A percentile compares a stretch with the other conserved stretches of the same genome.
Conservation (phyloP, 2,888 invertebrate genomes). For the Argyresthia albistria region DNA sequence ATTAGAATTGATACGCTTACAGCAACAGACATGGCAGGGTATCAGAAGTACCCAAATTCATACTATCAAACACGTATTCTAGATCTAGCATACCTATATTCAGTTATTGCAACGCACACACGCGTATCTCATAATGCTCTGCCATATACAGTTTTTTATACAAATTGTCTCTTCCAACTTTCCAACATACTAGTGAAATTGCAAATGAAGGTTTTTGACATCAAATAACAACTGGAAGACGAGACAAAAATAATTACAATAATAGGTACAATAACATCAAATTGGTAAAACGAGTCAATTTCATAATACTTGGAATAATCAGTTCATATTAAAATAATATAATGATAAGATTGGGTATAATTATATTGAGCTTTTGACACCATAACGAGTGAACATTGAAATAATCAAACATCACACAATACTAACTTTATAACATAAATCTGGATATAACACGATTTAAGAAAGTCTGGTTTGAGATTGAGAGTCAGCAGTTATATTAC, state of each 20-base stretch:
- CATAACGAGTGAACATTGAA: conserved; percentile 28
- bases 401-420: conserved; percentile 12
- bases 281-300: conserved; percentile 5
- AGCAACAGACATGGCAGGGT: no score
- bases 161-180: no score
- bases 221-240: conserved; percentile 13
- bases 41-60: no score
- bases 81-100: no score
- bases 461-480: neutral
- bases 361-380: conserved; percentile 62
- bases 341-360: conserved; percentile 17
- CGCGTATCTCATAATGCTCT: no score
- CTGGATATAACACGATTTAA: neutral
- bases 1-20: no score
- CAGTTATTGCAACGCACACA: no score
- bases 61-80: no score
- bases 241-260: conserved; percentile 6
- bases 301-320: conserved; percentile 3
- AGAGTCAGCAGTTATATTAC: no score
- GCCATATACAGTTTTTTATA: no score
- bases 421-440: neutral
- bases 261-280: neutral
- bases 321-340: conserved; percentile 2
- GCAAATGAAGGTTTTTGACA: no score
- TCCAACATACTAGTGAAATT: no score